Conservation (phyloP, 2,797 vertebrate genomes). For the Acipenser ruthenus region DNA sequence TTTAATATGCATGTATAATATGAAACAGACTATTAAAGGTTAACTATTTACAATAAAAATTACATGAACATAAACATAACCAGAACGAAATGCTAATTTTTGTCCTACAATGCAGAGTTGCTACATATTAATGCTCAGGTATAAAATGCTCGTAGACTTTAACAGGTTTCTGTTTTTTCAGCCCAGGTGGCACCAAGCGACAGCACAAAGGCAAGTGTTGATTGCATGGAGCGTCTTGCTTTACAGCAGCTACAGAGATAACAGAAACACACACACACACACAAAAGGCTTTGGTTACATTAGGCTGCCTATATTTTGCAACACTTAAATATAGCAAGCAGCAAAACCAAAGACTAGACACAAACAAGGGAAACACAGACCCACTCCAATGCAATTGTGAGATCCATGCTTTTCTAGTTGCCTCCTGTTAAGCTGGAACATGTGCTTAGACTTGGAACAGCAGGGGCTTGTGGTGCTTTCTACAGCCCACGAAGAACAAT, state of each 20-base stretch:
- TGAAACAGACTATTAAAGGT: constrained; percentile 64
- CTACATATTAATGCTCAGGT: constrained; percentile 35
- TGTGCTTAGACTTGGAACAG: constrained; percentile 40
- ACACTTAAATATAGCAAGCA: too few species aligned
- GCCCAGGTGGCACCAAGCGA: constrained; percentile 23
- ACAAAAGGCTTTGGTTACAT: not conserved
- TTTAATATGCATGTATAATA: constrained; percentile 65
- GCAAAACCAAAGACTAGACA: too few species aligned
- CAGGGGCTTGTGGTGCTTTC: constrained; percentile 32
- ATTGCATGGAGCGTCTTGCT: constrained; percentile 4
- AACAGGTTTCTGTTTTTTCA: not conserved
- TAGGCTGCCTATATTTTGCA: too few species aligned
- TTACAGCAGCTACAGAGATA: constrained; percentile 54
- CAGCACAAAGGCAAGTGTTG: constrained; percentile 36
- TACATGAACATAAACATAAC: constrained; percentile 46
- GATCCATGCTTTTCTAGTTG: too few species aligned
- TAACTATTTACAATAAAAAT: constrained; percentile 67
- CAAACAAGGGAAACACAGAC: too few species aligned
- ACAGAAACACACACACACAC: constrained; percentile 14
- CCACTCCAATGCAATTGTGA: too few species aligned
- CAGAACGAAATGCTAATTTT: constrained; percentile 35
- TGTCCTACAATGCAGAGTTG: constrained; percentile 31
- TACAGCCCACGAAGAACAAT: constrained; percentile 43
- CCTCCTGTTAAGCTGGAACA: constrained; percentile 28
- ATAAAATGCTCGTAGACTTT: constrained; percentile 21